phyloP scores from a whole-genome alignment of 2,888 invertebrate species.

The Hemistola chrysoprasaria region DNA sequence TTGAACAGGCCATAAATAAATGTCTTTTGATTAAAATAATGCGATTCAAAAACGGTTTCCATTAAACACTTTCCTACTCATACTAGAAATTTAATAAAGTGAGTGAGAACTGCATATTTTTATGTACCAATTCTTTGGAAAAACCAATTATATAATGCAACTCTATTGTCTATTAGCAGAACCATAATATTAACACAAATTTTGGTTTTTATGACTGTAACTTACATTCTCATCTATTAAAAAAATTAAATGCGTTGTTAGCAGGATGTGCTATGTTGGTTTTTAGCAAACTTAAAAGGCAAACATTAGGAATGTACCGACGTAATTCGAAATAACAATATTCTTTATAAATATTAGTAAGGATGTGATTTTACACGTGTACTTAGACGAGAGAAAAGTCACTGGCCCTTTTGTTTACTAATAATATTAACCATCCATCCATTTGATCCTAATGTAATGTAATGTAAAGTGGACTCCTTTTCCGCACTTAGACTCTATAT shows the following conservation, averaged over 20 bases:
- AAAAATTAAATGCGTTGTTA: constrained; percentile 45
- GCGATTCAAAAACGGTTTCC: no score
- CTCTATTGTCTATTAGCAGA: neutral
- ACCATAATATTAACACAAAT: neutral
- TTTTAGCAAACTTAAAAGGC: constrained; percentile 37
- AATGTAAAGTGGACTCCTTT: no score
- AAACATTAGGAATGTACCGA: constrained; percentile 26
- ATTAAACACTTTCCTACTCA: no score
- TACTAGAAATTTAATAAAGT: no score
- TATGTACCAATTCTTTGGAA: no score
- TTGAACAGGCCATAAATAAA: no score
- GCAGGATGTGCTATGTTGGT: constrained; percentile 56
- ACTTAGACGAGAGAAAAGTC: constrained; percentile 1
- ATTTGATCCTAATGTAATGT: no score
- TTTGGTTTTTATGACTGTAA: neutral
- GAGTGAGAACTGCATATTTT: no score
- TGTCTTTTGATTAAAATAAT: no score
- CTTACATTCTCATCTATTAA: constrained; percentile 27
- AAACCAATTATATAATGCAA: no score
- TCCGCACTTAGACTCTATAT: no score
- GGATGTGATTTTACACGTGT: neutral
- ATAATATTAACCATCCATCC: no score
- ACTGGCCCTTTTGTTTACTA: constrained; percentile 1
- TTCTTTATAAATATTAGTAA: constrained; percentile 15
- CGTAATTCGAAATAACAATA: constrained; percentile 16